phyloP scores from a whole-genome alignment of 2,888 invertebrate genomes.

The Cylindroiulus punctatus region DNA sequence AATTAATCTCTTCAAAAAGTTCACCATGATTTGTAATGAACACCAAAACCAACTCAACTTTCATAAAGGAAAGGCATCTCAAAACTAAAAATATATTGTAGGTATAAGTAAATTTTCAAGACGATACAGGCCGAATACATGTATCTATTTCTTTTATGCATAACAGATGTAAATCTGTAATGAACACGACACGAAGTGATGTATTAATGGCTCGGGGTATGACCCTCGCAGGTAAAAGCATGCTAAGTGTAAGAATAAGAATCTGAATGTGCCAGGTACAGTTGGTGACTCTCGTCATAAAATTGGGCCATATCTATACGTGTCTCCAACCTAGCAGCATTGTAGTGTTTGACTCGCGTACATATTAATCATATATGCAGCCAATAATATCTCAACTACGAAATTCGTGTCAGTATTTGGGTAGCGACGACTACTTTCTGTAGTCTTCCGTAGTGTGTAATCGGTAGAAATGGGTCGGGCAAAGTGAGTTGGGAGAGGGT shows the following conservation, averaged over 20 bases:
- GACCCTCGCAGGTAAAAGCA: too few relatives aligned
- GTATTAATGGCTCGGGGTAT: background rate
- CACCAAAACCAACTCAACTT: background rate
- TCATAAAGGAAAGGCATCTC: conserved; percentile 22
- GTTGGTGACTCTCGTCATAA: background rate
- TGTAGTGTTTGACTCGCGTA: background rate
- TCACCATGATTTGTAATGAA: too few relatives aligned
- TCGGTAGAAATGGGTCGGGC: background rate
- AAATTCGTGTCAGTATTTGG: background rate
- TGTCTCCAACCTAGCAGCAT: conserved; percentile 19
- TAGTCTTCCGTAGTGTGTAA: background rate
- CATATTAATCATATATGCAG: background rate
- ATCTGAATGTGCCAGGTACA: conserved; percentile 35
- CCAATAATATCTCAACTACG: conserved; percentile 4
- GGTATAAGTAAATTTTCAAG: background rate
- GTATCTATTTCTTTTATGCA: background rate
- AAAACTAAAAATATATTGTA: background rate
- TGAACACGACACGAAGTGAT: background rate
- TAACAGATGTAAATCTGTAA: background rate
- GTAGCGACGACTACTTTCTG: background rate
- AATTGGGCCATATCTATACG: conserved; percentile 1
- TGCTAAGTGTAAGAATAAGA: background rate
- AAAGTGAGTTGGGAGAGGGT: background rate
- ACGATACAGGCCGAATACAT: too few relatives aligned
- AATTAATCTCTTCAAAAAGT: too few relatives aligned